Evolutionary conservation across 2,113 vertebrate genomes (phyloP), one percentile per base, ranked within the genome.

Genomic region (Terrapene triunguis): DNA sequence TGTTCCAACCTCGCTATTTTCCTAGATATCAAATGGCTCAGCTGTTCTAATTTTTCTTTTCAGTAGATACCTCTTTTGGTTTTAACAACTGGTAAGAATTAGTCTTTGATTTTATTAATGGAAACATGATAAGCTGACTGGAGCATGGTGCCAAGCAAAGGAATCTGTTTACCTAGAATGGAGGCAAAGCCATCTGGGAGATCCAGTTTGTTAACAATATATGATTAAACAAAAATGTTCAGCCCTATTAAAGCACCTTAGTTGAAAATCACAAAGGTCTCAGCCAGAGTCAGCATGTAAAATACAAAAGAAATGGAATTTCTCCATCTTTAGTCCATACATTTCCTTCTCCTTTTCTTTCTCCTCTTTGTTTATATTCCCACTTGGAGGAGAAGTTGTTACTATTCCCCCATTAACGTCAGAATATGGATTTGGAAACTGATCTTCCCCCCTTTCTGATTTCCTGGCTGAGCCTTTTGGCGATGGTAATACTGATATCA

Each of bases 371-470:
- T 59, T 51, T 0, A 0, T 14, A 8, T 81, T 59, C 53, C 69
- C 59, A 35, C 29, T 14, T 44, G 42, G 6, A 8, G 0, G 76
- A 62, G 59, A 22, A 5, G 19, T 2, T 53, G 62, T 65, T 65
- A 17, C 4, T 74, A 14, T 48, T 74, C 55, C 25, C 42, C 87
- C 0, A 0, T 19, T 69, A 50, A n/a, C 0, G 0, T 32, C 55
- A 38, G 65, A 72, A 38, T 22, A 72, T 8, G 35, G 17, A n/a
- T 19, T 69, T 69, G 35, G 62, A n/a, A 69, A 69, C 32, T 72
- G 35, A 72, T 38, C 65, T 72, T 38, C n/a, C 35, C 65, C 65
- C 8, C 19, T 21, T 38, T 38, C n/a, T 38, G 19, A 72, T 21
- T 72, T 38, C 35, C n/a, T 72, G 65, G 9, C 21, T 38, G 65